A percentile compares a stretch with the other conserved stretches of the same genome.
Conservation (phyloP, 1,140 invertebrate species). For the Dendrolimus kikuchii region DNA sequence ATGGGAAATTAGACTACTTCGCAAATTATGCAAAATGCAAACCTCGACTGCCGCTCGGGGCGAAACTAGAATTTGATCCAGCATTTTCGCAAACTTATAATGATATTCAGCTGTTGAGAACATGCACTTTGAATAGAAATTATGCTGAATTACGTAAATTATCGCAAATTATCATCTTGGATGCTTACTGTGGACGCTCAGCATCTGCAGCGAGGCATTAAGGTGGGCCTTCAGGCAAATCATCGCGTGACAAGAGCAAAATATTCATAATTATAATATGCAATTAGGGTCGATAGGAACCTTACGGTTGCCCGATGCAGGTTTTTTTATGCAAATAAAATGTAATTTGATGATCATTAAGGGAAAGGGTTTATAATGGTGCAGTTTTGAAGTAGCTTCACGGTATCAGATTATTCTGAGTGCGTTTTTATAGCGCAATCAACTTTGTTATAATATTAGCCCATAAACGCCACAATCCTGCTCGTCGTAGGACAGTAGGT, state of each 20-base stretch:
- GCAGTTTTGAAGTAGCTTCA: too few species aligned
- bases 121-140: slow-evolving; percentile 58
- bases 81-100: slow-evolving; percentile 41
- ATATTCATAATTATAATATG: slow-evolving; percentile 51
- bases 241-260: slow-evolving; percentile 47
- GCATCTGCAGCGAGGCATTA: slow-evolving; percentile 37
- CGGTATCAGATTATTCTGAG: too few species aligned
- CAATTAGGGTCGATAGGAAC: slow-evolving; percentile 32
- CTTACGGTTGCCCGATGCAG: slow-evolving; percentile 26
- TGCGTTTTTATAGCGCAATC: too few species aligned
- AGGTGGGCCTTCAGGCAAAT: slow-evolving; percentile 25
- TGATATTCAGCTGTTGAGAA: slow-evolving; percentile 40
- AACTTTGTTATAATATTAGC: too few species aligned
- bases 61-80: slow-evolving; percentile 40
- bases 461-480: too few species aligned
- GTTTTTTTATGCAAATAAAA: slow-evolving; percentile 21
- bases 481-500: too few species aligned
- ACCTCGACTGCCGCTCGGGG: slow-evolving; percentile 17
- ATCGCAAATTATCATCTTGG: slow-evolving; percentile 56
- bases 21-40: slow-evolving; percentile 7
- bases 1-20: slow-evolving; percentile 1
- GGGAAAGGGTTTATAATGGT: too few species aligned
- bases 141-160: slow-evolving; percentile 62
- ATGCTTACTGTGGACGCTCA: slow-evolving; percentile 35
- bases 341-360: slow-evolving; percentile 11